phyloP scores from a whole-genome alignment of 2,888 invertebrate species.

The Aphidoletes aphidimyza region DNA sequence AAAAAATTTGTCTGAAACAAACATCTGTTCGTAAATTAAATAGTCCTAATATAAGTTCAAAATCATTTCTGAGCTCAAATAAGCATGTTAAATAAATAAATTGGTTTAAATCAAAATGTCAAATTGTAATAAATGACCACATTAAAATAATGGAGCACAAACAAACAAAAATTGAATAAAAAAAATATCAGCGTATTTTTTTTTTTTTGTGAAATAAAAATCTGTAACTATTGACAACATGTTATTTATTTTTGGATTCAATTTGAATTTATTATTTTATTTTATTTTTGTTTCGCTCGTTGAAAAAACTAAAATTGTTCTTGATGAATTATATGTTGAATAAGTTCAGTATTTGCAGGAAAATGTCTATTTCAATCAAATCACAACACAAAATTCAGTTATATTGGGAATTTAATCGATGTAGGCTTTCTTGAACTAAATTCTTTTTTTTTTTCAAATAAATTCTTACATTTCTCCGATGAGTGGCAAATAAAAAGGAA shows the following conservation, averaged over 20 bases:
- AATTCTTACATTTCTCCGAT: neutral
- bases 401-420: neutral
- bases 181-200: neutral
- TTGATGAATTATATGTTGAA: neutral
- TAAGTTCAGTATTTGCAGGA: neutral
- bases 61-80: neutral
- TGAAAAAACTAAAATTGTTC: neutral
- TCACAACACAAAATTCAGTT: neutral
- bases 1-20: neutral
- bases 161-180: neutral
- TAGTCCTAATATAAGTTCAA: neutral
- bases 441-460: neutral
- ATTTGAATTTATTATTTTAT: neutral
- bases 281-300: neutral
- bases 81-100: constrained; percentile 6
- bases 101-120: constrained; percentile 17
- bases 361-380: neutral
- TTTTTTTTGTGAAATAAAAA: neutral
- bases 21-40: neutral
- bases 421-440: neutral
- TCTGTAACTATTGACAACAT: constrained; percentile 10
- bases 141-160: constrained; percentile 27
- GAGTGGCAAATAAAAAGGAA: too few relatives aligned
- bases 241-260: constrained; percentile 28
- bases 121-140: constrained; percentile 32